Percentiles rank a stretch among this genome's conserved stretches.
These are phyloP conservation scores for Oophaga pumilio DNA, from an alignment of 2,113 vertebrate species.

Conservation along the genomic window DNA sequence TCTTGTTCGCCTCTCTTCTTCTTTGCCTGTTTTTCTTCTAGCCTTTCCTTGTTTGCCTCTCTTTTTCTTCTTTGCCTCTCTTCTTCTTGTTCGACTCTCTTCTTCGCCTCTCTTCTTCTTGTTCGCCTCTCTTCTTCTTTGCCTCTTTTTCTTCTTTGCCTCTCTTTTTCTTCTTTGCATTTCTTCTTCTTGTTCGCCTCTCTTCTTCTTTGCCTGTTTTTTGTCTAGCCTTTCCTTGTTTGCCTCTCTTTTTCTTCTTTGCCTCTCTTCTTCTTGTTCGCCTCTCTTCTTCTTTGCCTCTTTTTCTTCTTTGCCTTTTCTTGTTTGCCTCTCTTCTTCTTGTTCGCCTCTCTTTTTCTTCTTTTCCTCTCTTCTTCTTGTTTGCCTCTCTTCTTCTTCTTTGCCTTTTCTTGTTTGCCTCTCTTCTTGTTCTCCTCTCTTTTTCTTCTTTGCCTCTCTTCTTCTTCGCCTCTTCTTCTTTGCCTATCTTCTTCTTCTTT, in stretches of 20 bases:
- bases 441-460: neutral
- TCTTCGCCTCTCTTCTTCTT: too few species aligned
- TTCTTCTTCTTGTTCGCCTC: neutral
- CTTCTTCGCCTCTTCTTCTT: too few species aligned
- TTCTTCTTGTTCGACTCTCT: too few species aligned
- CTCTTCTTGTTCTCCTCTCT: neutral
- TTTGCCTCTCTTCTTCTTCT: neutral
- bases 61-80: neutral
- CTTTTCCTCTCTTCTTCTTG: neutral
- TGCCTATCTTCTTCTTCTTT: neutral
- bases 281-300: neutral
- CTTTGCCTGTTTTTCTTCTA: neutral
- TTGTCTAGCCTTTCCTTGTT: too few species aligned
- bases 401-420: neutral
- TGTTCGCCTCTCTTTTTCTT: too few species aligned
- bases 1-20: neutral
- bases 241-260: too few species aligned
- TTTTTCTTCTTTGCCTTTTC: neutral
- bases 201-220: neutral
- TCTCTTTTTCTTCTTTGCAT: neutral
- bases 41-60: too few species aligned
- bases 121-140: too few species aligned
- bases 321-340: neutral
- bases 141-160: neutral
- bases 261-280: neutral